Percentiles rank a stretch among this genome's conserved stretches.
Evolutionary conservation across 2,113 vertebrate species (phyloP).

Genomic region (Eudorcas thomsonii): DNA sequence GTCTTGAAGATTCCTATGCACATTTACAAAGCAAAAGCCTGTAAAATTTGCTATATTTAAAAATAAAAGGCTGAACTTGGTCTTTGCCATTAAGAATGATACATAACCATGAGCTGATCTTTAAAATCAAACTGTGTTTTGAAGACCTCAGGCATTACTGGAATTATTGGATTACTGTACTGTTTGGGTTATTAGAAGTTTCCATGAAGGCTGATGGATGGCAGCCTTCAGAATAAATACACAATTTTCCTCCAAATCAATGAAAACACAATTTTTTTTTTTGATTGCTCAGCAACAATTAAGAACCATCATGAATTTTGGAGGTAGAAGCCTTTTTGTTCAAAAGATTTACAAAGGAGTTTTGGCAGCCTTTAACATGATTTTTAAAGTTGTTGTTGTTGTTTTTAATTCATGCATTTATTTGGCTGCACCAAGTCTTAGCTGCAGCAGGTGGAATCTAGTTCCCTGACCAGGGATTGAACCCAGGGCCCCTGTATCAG

Average conservation of each 20-base stretch:
- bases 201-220: background rate
- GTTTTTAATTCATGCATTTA: background rate
- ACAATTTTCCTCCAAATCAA: background rate
- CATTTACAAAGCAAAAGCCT: background rate
- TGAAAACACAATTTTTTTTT: background rate
- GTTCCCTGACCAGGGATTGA: background rate
- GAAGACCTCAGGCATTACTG: background rate
- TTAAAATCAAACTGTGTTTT: background rate
- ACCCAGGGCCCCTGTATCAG: background rate
- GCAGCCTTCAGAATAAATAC: background rate
- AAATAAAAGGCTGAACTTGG: background rate
- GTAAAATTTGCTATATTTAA: background rate
- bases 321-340: constrained; percentile 6
- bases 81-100: background rate
- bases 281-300: background rate
- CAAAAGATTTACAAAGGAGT: background rate
- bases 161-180: background rate
- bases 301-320: background rate
- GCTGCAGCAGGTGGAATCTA: background rate
- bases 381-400: background rate
- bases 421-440: background rate
- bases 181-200: background rate
- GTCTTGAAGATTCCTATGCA: background rate
- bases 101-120: background rate
- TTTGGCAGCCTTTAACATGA: background rate